Conservation (phyloP, 1,140 invertebrate species). For the Chironomus striatipennis region DNA sequence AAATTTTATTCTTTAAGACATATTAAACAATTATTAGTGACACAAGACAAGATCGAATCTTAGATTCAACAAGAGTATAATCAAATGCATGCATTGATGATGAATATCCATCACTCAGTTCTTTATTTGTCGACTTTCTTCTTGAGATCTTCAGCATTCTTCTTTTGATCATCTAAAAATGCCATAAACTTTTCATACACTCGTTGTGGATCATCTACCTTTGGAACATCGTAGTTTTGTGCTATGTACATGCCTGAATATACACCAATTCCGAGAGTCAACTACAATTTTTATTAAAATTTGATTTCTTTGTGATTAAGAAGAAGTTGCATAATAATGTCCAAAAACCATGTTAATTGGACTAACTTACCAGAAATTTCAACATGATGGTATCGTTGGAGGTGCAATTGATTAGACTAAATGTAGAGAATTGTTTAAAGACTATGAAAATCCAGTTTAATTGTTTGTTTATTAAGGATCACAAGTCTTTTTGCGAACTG, state of each 20-base stretch:
- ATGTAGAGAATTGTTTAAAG: too few relatives aligned
- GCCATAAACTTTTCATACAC: conserved; percentile 58
- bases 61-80: too few relatives aligned
- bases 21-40: too few relatives aligned
- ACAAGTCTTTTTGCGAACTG: too few relatives aligned
- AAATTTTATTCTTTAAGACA: too few relatives aligned
- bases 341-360: neutral
- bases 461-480: too few relatives aligned
- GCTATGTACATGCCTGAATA: conserved; percentile 71
- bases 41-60: too few relatives aligned
- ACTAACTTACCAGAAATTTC: conserved; percentile 35
- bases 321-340: conserved; percentile 25
- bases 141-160: conserved; percentile 42
- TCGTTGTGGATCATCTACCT: conserved; percentile 66
- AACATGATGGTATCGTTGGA: conserved; percentile 30
- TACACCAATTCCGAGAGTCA: conserved; percentile 63
- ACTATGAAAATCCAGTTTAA: too few relatives aligned
- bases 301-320: conserved; percentile 17
- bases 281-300: conserved; percentile 45
- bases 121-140: conserved; percentile 36
- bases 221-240: conserved; percentile 78
- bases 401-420: too few relatives aligned
- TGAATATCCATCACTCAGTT: too few relatives aligned
- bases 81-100: too few relatives aligned
- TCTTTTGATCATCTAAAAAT: conserved; percentile 53